Evolutionary conservation across 2,888 invertebrate genomes (phyloP).

Genomic region (Phaonia tiefii): DNA sequence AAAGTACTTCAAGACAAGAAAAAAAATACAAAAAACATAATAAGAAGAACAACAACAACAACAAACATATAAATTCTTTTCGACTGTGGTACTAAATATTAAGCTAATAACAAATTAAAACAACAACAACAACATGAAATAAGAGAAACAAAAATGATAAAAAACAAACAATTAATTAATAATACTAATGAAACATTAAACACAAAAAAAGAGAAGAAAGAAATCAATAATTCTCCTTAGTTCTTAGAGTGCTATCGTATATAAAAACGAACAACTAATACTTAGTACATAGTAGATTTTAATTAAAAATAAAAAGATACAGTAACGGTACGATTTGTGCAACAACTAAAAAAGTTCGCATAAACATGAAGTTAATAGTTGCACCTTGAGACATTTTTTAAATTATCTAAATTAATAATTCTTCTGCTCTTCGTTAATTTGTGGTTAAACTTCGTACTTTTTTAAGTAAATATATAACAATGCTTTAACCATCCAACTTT

Average conservation of each 20-base stretch:
- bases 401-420: too few species aligned
- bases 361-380: too few species aligned
- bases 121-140: conserved; percentile 25
- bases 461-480: too few species aligned
- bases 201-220: conserved; percentile 28
- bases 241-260: background rate
- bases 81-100: conserved; percentile 81
- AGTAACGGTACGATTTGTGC: too few species aligned
- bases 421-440: too few species aligned
- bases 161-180: conserved; percentile 4
- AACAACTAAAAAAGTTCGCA: too few species aligned
- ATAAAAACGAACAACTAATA: conserved; percentile 7
- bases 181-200: conserved; percentile 35
- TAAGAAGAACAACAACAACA: conserved; percentile 31
- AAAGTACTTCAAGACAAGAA: conserved; percentile 60
- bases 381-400: too few species aligned
- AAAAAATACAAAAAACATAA: background rate
- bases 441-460: too few species aligned
- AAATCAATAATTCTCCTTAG: conserved; percentile 31
- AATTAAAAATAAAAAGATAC: too few species aligned
- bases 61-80: conserved; percentile 72
- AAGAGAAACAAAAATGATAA: conserved; percentile 26
- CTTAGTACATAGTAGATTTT: too few species aligned
- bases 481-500: too few species aligned
- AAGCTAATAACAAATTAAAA: conserved; percentile 71